Conservation (phyloP, 2,113 vertebrate genomes). For the Cyphomyrus plagiostoma region DNA sequence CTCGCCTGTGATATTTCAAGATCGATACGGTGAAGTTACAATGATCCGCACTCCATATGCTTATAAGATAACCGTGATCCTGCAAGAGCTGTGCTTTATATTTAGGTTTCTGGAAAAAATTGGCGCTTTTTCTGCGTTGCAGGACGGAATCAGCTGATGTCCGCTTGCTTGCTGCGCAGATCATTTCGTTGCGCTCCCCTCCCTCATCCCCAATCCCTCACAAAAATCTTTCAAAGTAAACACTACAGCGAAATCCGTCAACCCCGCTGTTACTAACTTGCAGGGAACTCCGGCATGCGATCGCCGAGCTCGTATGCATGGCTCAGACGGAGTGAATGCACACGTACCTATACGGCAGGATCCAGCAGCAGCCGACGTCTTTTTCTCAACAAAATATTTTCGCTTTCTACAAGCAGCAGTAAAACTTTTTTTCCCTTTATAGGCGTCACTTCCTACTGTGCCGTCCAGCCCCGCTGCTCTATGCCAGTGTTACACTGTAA, state of each 20-base stretch:
- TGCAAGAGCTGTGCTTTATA: background rate
- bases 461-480: background rate
- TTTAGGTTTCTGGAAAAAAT: background rate
- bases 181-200: background rate
- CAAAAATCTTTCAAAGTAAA: background rate
- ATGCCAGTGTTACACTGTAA: background rate
- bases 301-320: background rate
- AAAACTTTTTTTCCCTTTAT: slow-evolving; percentile 7
- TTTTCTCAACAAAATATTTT: slow-evolving; percentile 10
- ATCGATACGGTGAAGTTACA: background rate
- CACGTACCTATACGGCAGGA: slow-evolving; percentile 5
- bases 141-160: slow-evolving; percentile 14
- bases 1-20: background rate
- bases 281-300: too few relatives aligned
- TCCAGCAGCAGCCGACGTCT: slow-evolving; percentile 4
- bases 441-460: slow-evolving; percentile 21
- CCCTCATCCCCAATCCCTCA: background rate
- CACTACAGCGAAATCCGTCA: background rate
- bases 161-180: slow-evolving; percentile 1
- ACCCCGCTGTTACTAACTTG: background rate
- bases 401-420: slow-evolving; percentile 10
- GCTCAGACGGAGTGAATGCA: background rate
- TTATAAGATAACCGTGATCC: background rate
- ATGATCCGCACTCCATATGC: background rate
- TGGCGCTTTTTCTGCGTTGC: slow-evolving; percentile 2